Conservation (phyloP, 2,797 vertebrate genomes). For the Decapterus maruadsi region DNA sequence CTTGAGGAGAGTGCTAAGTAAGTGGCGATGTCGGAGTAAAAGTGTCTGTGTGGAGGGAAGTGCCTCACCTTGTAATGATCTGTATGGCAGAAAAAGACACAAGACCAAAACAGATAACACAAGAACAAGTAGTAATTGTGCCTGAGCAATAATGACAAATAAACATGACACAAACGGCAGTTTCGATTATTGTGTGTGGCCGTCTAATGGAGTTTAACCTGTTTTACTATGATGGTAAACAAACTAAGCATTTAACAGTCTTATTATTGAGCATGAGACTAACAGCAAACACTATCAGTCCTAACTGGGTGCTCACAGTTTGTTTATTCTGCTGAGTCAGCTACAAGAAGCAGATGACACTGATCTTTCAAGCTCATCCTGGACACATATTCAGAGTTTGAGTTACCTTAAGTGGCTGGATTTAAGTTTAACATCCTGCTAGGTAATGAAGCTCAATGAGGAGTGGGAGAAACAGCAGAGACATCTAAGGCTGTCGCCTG, state of each 20-base stretch:
- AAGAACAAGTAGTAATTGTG: not conserved
- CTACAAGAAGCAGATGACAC: not conserved
- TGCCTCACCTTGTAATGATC: slow-evolving; percentile 16
- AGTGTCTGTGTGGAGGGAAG: not conserved
- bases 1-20: slow-evolving; percentile 80
- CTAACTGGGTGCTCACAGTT: no score
- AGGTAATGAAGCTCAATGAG: not conserved
- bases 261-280: no score
- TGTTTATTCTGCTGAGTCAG: no score
- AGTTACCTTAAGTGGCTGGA: not conserved
- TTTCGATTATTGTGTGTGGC: not conserved
- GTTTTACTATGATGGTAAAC: not conserved
- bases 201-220: no score
- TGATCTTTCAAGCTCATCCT: not conserved
- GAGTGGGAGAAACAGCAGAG: slow-evolving; percentile 5
- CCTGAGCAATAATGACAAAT: slow-evolving; percentile 2
- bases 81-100: slow-evolving; percentile 2
- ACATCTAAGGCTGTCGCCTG: not conserved
- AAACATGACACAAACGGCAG: not conserved
- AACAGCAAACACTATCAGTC: no score
- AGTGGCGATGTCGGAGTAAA: slow-evolving; percentile 18
- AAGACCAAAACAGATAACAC: not conserved
- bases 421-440: slow-evolving; percentile 9
- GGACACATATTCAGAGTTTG: slow-evolving; percentile 3
- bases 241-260: no score